Evolutionary conservation across 2,113 vertebrate genomes (phyloP).

Genomic region (Cepphus grylle): DNA sequence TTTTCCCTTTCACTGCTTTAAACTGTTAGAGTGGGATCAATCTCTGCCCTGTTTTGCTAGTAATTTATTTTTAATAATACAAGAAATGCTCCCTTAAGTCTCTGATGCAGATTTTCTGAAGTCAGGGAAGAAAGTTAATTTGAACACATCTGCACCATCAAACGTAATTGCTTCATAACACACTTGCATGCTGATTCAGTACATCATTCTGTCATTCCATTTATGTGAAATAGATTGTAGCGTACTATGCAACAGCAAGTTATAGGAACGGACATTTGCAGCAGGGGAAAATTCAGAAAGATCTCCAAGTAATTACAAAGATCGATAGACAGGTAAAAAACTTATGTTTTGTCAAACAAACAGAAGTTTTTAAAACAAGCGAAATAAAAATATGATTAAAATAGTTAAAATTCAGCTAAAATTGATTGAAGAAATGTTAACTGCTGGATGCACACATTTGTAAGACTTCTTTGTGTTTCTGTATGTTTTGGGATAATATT

Average conservation of each 20-base stretch:
- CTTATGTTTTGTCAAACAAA: not conserved
- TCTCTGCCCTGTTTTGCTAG: conserved; percentile 14
- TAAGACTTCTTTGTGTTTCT: not conserved
- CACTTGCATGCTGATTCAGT: conserved; percentile 46
- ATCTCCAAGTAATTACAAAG: not conserved
- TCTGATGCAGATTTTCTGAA: conserved; percentile 43
- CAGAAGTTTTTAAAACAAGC: not conserved
- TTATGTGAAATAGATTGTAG: conserved; percentile 4
- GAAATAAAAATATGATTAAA: not conserved
- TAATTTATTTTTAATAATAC: conserved; percentile 59
- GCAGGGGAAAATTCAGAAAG: not conserved
- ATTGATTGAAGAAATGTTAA: not conserved
- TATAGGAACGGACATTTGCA: not conserved
- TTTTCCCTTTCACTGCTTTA: conserved; percentile 10
- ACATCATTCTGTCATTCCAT: conserved; percentile 19
- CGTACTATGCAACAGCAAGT: not conserved
- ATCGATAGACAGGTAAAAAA: not conserved
- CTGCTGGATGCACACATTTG: not conserved
- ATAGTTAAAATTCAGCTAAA: not conserved
- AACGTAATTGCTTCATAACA: conserved; percentile 33
- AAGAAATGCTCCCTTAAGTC: conserved; percentile 33
- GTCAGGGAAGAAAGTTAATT: conserved; percentile 47
- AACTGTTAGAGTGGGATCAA: conserved; percentile 15
- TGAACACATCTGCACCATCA: conserved; percentile 49
- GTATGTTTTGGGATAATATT: not conserved